Conservation (phyloP, 2,888 invertebrate genomes). For the Platycheirus albimanus region DNA sequence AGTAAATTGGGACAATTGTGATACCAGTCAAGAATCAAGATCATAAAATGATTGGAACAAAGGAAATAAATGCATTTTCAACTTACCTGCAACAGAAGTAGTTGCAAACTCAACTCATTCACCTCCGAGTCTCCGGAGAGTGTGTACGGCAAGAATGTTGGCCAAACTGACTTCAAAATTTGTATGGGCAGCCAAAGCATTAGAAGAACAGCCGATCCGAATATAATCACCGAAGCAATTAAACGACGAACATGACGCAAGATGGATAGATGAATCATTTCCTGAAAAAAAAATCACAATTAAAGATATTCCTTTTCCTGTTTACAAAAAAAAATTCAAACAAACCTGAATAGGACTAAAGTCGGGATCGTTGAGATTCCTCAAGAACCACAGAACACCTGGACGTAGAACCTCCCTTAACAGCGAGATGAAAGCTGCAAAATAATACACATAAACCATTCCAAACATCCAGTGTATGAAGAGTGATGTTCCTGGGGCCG, state of each 20-base stretch:
- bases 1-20: too few species aligned
- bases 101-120: conserved; percentile 96
- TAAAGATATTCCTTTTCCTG: too few species aligned
- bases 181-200: conserved; percentile 98
- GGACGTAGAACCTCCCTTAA: conserved; percentile 97
- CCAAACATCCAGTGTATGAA: conserved; percentile 99
- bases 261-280: conserved; percentile 99
- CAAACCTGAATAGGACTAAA: conserved; percentile 97
- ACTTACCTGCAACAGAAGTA: conserved; percentile 91
- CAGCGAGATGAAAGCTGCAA: conserved; percentile 97
- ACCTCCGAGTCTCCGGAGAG: conserved; percentile 94
- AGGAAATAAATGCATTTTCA: not conserved
- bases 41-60: too few species aligned
- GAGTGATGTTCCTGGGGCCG: conserved; percentile 97
- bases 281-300: conserved; percentile 83
- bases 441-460: conserved; percentile 99
- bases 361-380: conserved; percentile 99
- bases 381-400: conserved; percentile 98
- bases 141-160: conserved; percentile 97
- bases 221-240: conserved; percentile 96
- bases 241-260: conserved; percentile 94
- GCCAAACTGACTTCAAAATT: conserved; percentile 90
- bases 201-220: conserved; percentile 96
- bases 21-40: too few species aligned
- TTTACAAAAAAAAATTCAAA: not conserved